Conservation (phyloP, 2,113 vertebrate genomes). For the Micronycteris hirsuta region DNA sequence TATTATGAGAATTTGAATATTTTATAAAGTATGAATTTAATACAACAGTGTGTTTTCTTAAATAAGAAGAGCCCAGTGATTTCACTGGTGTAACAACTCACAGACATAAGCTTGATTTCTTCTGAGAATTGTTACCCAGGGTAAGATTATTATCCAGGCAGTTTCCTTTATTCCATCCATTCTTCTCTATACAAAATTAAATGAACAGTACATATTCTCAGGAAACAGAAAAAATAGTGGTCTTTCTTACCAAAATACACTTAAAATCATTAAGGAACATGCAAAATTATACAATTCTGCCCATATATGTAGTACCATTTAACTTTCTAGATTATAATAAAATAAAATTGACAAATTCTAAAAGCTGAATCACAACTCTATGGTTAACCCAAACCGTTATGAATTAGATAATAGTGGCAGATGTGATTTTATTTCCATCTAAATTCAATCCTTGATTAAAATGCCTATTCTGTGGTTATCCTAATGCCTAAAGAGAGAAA, state of each 20-base stretch:
- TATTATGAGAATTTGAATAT: background rate
- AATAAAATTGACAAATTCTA: background rate
- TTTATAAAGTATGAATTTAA: background rate
- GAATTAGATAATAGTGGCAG: slow-evolving; percentile 22
- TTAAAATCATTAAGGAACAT: background rate
- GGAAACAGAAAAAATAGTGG: background rate
- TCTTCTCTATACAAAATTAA: background rate
- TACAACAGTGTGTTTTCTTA: background rate
- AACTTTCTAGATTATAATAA: background rate
- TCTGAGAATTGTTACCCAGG: background rate
- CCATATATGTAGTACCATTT: background rate
- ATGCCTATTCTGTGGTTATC: background rate
- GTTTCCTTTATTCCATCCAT: background rate
- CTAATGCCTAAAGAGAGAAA: background rate
- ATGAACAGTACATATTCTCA: background rate
- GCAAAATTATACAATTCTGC: background rate
- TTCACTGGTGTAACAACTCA: background rate
- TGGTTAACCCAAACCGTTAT: background rate
- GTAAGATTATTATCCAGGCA: background rate
- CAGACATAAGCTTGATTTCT: background rate
- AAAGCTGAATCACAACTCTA: background rate
- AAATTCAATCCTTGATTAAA: slow-evolving; percentile 44
- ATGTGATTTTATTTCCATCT: slow-evolving; percentile 51
- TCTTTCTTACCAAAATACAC: background rate
- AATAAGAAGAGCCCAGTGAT: background rate